Conservation (phyloP, 2,888 invertebrate species). For the Sthenelais limicola region DNA sequence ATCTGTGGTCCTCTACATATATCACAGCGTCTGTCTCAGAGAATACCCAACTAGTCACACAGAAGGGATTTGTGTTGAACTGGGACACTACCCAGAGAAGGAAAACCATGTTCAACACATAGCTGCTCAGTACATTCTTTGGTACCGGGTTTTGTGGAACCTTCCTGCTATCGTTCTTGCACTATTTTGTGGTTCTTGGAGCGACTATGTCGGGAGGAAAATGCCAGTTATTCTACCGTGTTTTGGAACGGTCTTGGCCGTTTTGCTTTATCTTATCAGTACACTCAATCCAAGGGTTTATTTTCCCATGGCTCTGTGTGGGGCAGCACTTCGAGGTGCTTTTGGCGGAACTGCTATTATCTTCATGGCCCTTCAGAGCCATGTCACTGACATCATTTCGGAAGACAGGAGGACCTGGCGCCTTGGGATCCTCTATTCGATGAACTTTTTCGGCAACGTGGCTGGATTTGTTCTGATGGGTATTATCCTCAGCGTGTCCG, state of each 20-base stretch:
- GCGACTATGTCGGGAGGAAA: slow-evolving; percentile 73
- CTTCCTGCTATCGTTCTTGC: slow-evolving; percentile 52
- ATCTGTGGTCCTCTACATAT: slow-evolving; percentile 42
- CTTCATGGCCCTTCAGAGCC: slow-evolving; percentile 78
- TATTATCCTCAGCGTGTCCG: slow-evolving; percentile 77
- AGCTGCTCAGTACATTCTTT: slow-evolving; percentile 40
- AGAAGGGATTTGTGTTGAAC: slow-evolving; percentile 18
- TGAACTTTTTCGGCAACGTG: slow-evolving; percentile 88
- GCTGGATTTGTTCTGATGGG: slow-evolving; percentile 87
- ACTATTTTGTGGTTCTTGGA: slow-evolving; percentile 69
- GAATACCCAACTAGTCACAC: slow-evolving; percentile 18
- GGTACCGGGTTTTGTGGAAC: slow-evolving; percentile 43
- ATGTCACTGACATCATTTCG: slow-evolving; percentile 85
- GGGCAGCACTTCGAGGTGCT: slow-evolving; percentile 70
- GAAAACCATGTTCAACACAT: slow-evolving; percentile 31
- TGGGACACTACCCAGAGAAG: slow-evolving; percentile 36
- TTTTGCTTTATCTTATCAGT: slow-evolving; percentile 58
- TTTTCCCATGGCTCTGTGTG: slow-evolving; percentile 69
- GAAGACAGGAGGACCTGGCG: slow-evolving; percentile 81
- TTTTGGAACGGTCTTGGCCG: slow-evolving; percentile 67
- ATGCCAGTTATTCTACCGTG: slow-evolving; percentile 72
- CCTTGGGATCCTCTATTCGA: slow-evolving; percentile 86
- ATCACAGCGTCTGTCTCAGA: slow-evolving; percentile 34
- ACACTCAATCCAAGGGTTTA: slow-evolving; percentile 59
- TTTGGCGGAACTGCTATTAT: slow-evolving; percentile 72